phyloP scores from a whole-genome alignment of 2,797 vertebrate genomes.

The Heteromormyrus szaboi region DNA sequence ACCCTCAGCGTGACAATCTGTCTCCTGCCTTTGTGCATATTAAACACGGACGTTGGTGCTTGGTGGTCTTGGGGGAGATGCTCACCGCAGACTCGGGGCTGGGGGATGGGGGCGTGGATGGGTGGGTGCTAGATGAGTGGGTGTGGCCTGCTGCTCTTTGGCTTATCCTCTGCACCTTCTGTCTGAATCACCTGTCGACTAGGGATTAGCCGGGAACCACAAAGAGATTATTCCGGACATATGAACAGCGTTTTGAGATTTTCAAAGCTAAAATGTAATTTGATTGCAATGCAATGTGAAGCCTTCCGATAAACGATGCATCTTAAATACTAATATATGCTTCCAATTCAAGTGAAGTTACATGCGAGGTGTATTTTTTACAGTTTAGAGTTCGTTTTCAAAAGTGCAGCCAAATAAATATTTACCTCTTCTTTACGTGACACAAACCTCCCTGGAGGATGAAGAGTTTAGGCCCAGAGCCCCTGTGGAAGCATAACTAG shows the following conservation, averaged over 20 bases:
- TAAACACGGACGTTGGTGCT: not conserved
- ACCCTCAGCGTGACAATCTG: not conserved
- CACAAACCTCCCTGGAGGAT: not conserved
- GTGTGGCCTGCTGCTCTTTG: not conserved
- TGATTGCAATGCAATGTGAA: not conserved
- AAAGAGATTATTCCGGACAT: not conserved
- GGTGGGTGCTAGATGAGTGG: not conserved
- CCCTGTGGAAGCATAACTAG: not conserved
- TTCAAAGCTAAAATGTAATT: not conserved
- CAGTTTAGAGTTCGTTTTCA: not conserved
- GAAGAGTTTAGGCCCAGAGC: not conserved
- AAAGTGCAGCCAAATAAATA: not conserved
- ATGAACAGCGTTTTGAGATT: not conserved
- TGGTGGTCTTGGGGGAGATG: not conserved
- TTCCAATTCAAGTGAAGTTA: not conserved
- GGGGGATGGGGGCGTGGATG: not conserved
- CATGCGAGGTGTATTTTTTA: not conserved
- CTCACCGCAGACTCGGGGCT: not conserved
- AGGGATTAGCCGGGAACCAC: not conserved
- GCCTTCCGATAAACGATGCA: not conserved
- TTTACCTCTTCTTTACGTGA: not conserved
- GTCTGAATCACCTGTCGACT: not conserved
- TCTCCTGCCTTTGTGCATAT: conserved; percentile 13
- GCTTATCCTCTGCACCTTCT: not conserved
- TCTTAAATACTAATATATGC: not conserved